Evolutionary conservation across 2,888 invertebrate genomes (phyloP).

Genomic region (Acanthopleura granulata): DNA sequence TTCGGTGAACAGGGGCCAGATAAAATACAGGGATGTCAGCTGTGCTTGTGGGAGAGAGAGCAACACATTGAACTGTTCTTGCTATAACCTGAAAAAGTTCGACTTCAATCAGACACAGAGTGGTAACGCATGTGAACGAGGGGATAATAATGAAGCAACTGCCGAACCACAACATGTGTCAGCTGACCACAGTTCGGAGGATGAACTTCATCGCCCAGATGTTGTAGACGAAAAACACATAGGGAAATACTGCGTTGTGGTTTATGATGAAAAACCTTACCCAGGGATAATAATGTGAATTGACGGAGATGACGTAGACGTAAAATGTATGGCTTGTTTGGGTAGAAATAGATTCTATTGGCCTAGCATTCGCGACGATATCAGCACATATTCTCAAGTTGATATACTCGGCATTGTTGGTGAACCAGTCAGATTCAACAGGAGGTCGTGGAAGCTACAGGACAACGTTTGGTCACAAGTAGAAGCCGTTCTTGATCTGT

Average conservation of each 20-base stretch:
- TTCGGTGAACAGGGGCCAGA: background rate
- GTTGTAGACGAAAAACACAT: no score
- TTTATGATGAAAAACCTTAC: no score
- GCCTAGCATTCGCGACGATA: background rate
- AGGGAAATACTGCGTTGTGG: no score
- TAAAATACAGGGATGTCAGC: background rate
- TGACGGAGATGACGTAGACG: background rate
- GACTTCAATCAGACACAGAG: no score
- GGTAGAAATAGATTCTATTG: background rate
- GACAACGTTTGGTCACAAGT: background rate
- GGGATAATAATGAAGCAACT: no score
- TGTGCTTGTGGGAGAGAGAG: background rate
- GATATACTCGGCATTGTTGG: background rate
- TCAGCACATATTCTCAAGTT: background rate
- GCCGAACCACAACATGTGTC: no score
- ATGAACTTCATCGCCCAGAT: no score
- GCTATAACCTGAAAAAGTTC: background rate
- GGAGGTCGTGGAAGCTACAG: background rate
- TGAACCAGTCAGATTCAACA: background rate
- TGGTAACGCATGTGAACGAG: no score
- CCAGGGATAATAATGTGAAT: background rate
- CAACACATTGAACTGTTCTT: background rate
- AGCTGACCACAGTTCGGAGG: no score
- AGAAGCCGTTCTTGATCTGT: no score
- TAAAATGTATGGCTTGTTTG: background rate